These are phyloP conservation scores for Genyomyrus donnyi DNA, from an alignment of 2,113 vertebrate genomes.

Conservation along the genomic window DNA sequence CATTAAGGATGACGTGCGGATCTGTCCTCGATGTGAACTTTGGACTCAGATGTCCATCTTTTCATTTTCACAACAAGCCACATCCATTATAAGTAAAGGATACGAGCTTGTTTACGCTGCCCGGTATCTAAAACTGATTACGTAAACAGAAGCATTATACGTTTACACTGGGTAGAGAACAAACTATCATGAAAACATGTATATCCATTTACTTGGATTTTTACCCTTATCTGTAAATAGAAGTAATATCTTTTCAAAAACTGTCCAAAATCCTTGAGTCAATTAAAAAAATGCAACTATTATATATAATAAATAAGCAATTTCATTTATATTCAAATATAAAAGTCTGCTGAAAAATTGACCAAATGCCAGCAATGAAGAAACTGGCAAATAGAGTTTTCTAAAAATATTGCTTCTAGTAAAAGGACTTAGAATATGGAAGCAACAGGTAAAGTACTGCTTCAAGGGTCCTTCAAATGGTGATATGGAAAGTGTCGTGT, in stretches of 20 bases:
- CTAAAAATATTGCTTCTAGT: conserved; percentile 35
- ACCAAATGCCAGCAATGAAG: conserved; percentile 29
- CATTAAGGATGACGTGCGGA: neutral
- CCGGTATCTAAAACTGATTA: neutral
- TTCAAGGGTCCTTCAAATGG: conserved; percentile 47
- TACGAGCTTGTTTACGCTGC: neutral
- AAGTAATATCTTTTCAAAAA: neutral
- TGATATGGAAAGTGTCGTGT: conserved; percentile 66
- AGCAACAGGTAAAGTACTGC: neutral
- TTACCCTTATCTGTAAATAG: neutral
- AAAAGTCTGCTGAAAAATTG: conserved; percentile 38
- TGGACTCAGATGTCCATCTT: conserved; percentile 37
- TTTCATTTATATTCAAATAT: conserved; percentile 54
- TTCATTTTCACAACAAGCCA: neutral
- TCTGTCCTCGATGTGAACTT: conserved; percentile 21
- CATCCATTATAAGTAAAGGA: neutral
- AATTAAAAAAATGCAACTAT: conserved; percentile 28
- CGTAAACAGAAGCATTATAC: neutral
- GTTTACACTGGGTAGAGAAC: neutral
- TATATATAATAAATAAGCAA: conserved; percentile 68
- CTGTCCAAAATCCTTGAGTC: conserved; percentile 12
- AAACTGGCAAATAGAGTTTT: conserved; percentile 24
- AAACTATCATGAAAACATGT: neutral
- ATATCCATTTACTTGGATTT: neutral
- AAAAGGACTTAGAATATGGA: conserved; percentile 15